phyloP scores from a whole-genome alignment of 1,140 invertebrate genomes.

The Brachionus calyciflorus region DNA sequence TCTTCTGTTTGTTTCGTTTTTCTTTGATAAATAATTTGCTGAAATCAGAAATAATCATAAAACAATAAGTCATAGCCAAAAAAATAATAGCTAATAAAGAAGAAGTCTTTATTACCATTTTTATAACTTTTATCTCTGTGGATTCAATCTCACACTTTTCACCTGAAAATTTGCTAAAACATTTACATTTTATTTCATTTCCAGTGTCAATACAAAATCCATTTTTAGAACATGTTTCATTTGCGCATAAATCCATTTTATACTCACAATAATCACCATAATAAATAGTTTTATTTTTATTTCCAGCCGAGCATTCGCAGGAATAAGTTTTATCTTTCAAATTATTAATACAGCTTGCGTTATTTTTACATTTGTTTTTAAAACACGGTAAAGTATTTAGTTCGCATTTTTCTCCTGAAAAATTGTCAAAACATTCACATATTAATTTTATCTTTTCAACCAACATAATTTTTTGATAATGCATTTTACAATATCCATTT shows the following conservation, averaged over 20 bases:
- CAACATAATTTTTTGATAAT: too few species aligned
- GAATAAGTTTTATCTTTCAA: too few species aligned
- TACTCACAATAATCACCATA: neutral
- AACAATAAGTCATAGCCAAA: too few species aligned
- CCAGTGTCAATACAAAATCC: neutral
- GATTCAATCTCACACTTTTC: neutral
- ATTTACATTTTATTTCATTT: neutral
- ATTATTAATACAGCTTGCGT: too few species aligned
- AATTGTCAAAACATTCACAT: neutral
- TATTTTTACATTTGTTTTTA: too few species aligned
- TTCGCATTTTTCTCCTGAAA: too few species aligned
- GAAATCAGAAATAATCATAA: too few species aligned
- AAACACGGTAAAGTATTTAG: too few species aligned
- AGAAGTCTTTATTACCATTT: neutral
- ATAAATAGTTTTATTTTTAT: neutral
- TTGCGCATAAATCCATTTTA: neutral
- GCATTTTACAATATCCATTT: neutral
- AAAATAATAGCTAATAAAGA: neutral
- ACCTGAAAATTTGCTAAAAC: neutral
- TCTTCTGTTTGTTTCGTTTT: too few species aligned
- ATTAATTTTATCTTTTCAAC: neutral
- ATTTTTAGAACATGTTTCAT: conserved; percentile 1
- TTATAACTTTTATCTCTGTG: neutral
- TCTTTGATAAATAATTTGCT: too few species aligned
- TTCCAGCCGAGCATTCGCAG: too few species aligned